Base-by-base conservation (phyloP, 1,140 invertebrate species). In the Drosophila tani region DNA sequence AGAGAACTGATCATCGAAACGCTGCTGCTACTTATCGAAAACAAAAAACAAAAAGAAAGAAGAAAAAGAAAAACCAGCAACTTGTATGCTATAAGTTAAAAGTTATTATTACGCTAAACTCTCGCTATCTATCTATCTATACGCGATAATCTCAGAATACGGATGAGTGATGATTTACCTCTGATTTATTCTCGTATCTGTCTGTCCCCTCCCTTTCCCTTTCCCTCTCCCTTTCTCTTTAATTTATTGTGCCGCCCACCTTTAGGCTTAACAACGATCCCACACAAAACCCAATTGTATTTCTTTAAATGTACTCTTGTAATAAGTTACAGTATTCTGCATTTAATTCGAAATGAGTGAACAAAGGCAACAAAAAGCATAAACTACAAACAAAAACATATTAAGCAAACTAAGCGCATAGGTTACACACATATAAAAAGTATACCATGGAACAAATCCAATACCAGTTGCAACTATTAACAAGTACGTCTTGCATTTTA, bases 1-100 rank as follows among this genome's bases (percentile, higher is more conserved):
- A 68, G 49, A 85, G 85, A 88, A 90, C 84, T 88, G 85, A 88
- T 90, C 84, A 90, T 84, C 81, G 81, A 87, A 87, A 75, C 74
- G 70, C 81, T 90, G 85, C 85, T 87, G 81, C 77, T 87, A 84
- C 81, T 90, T 90, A 90, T 68, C 46, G 51, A 70, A 55, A 47
- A 38, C 32, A 35, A 29, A 27, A 40, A 65, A n/a, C n/a, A n/a
- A n/a, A n/a, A n/a, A n/a, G n/a, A n/a, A 60, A 62, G 65, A 62
- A 73, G 27, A 60, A 60, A 64, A 71, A 62, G 60, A 29, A 69
- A 63, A 45, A 43, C 17, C 74, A 76, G 46, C 62, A 69, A 77
- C 41, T 71, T 74, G 24, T 71, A 87, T 73, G 41, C 64, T 67
- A 71, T 88, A 87, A 81, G 81, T 84, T 84, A 32, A 75, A 83